phyloP scores from a whole-genome alignment of 2,113 vertebrate species.

The Callipepla californica region DNA sequence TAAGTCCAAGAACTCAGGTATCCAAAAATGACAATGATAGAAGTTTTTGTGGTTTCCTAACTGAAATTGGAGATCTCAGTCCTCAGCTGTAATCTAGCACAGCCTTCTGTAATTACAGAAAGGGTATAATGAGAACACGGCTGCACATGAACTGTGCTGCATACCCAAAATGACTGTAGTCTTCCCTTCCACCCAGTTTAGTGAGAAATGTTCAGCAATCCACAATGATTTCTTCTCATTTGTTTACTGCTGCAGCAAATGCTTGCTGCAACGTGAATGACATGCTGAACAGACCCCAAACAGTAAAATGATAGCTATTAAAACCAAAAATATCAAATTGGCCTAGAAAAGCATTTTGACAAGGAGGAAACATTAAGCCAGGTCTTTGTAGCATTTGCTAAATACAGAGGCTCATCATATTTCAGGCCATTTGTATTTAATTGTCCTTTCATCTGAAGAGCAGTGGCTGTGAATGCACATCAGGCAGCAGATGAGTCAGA shows the following conservation, averaged over 20 bases:
- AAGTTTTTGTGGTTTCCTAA: background rate
- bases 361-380: conserved; percentile 51
- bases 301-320: background rate
- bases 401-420: conserved; percentile 57
- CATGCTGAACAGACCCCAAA: conserved; percentile 43
- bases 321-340: conserved; percentile 53
- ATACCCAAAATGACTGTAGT: background rate
- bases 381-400: conserved; percentile 55
- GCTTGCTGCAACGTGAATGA: conserved; percentile 31
- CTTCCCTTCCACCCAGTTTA: background rate
- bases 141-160: background rate
- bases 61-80: background rate
- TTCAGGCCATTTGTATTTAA: conserved; percentile 58
- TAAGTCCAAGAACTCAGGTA: background rate
- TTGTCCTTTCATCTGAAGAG: conserved; percentile 67
- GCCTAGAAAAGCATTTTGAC: conserved; percentile 42
- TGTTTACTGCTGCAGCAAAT: conserved; percentile 13
- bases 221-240: background rate
- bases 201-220: background rate
- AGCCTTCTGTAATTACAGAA: background rate
- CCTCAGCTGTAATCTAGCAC: background rate
- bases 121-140: background rate
- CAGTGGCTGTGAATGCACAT: conserved; percentile 1
- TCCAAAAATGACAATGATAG: background rate
- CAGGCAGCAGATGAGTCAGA: conserved; percentile 66